These are phyloP conservation scores for Arctocebus calabarensis DNA, from an alignment of 2,797 vertebrate species.

Conservation along the genomic window DNA sequence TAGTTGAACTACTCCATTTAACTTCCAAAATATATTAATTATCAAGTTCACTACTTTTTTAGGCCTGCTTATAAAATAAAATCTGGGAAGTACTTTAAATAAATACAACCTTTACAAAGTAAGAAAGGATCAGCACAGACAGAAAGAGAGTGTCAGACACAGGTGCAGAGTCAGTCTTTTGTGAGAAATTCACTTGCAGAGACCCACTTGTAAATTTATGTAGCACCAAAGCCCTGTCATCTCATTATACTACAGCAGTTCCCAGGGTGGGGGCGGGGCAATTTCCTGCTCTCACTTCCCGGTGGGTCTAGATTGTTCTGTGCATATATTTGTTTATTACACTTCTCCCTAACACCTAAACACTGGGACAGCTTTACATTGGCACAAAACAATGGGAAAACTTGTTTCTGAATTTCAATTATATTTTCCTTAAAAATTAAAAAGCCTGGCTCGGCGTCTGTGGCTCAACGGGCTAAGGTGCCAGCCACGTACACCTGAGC, in stretches of 20 bases:
- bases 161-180: not conserved
- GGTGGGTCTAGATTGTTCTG: not conserved
- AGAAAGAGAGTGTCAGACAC: not conserved
- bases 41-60: not conserved
- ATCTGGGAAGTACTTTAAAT: conserved; percentile 11
- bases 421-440: not conserved
- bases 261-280: not conserved
- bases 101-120: conserved; percentile 52
- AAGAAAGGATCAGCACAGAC: not conserved
- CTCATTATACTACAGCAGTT: not conserved
- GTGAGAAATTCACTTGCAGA: conserved; percentile 51
- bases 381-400: not conserved
- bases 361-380: not conserved
- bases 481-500: too few relatives aligned
- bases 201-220: conserved; percentile 51
- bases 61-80: conserved; percentile 2
- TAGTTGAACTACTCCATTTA: not conserved
- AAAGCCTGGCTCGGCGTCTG: too few relatives aligned
- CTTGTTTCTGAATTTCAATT: not conserved
- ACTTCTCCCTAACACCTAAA: not conserved
- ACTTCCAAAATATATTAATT: not conserved
- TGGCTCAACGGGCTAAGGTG: too few relatives aligned
- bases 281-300: not conserved
- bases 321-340: not conserved
- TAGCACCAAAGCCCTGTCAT: not conserved